Conservation (phyloP, 2,888 invertebrate species). For the Cacoxenus indagator region DNA sequence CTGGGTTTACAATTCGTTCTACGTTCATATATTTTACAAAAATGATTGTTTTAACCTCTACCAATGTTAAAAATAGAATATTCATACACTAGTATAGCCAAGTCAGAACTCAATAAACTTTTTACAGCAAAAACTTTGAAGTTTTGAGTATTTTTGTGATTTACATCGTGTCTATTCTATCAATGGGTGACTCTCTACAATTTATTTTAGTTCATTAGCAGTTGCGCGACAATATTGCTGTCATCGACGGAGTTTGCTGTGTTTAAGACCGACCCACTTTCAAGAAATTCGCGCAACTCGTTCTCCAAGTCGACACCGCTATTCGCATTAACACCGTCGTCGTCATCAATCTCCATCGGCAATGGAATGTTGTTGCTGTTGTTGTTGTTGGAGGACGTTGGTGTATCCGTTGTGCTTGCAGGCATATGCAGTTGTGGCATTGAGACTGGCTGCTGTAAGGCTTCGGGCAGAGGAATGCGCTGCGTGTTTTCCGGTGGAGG, state of each 20-base stretch:
- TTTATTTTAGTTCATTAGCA: slow-evolving; percentile 54
- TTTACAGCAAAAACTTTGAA: no score
- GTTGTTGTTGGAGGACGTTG: background rate
- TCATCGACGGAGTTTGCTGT: slow-evolving; percentile 66
- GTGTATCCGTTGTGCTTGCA: background rate
- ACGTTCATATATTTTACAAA: no score
- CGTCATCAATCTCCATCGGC: slow-evolving; percentile 70
- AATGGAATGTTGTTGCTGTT: slow-evolving; percentile 31
- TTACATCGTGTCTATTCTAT: background rate
- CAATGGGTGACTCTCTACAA: background rate
- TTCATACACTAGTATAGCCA: background rate
- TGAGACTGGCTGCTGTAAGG: slow-evolving; percentile 65
- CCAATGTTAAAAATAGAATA: no score
- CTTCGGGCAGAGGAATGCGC: slow-evolving; percentile 62
- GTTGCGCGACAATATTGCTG: slow-evolving; percentile 65
- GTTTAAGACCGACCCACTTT: slow-evolving; percentile 75
- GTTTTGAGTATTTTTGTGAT: background rate
- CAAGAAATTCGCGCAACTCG: slow-evolving; percentile 80
- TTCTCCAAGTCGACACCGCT: slow-evolving; percentile 75
- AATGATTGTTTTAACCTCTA: no score
- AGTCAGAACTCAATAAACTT: background rate
- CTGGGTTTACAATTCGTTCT: no score
- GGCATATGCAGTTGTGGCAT: slow-evolving; percentile 49
- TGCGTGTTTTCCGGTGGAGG: slow-evolving; percentile 56
- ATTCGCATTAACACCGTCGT: slow-evolving; percentile 43